These are phyloP conservation scores for Dunckerocampus dactyliophorus DNA, from an alignment of 2,113 vertebrate species.

Conservation along the genomic window DNA sequence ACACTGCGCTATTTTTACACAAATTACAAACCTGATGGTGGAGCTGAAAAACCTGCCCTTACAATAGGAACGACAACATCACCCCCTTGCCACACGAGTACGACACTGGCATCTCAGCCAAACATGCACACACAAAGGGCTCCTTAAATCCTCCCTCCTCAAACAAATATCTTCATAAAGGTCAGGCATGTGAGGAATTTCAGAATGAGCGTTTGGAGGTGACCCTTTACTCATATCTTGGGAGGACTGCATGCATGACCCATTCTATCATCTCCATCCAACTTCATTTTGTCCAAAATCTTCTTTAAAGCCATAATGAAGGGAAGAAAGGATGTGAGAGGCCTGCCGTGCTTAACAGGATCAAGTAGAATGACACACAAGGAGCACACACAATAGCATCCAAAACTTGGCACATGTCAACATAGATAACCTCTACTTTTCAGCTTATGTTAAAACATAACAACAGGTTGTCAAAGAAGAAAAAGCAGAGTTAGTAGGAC, in stretches of 20 bases:
- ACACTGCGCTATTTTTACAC: neutral
- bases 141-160: slow-evolving; percentile 41
- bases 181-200: slow-evolving; percentile 62
- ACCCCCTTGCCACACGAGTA: neutral
- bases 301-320: neutral
- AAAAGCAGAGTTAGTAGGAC: slow-evolving; percentile 6
- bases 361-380: slow-evolving; percentile 3
- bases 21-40: slow-evolving; percentile 1
- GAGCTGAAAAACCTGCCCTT: slow-evolving; percentile 2
- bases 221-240: slow-evolving; percentile 32
- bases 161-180: slow-evolving; percentile 35
- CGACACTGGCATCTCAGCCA: slow-evolving; percentile 14
- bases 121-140: slow-evolving; percentile 38
- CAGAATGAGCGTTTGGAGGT: slow-evolving; percentile 51
- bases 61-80: neutral
- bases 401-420: neutral
- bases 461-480: slow-evolving; percentile 11
- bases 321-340: neutral
- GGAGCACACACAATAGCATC: too few species aligned
- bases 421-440: neutral
- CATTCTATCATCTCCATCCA: slow-evolving; percentile 18
- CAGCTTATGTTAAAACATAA: neutral
- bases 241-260: slow-evolving; percentile 22
- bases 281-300: neutral
- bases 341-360: slow-evolving; percentile 4